Evolutionary conservation across 1,140 invertebrate genomes (phyloP), one percentile per base, ranked within the genome.

Genomic region (Bombus impatiens): DNA sequence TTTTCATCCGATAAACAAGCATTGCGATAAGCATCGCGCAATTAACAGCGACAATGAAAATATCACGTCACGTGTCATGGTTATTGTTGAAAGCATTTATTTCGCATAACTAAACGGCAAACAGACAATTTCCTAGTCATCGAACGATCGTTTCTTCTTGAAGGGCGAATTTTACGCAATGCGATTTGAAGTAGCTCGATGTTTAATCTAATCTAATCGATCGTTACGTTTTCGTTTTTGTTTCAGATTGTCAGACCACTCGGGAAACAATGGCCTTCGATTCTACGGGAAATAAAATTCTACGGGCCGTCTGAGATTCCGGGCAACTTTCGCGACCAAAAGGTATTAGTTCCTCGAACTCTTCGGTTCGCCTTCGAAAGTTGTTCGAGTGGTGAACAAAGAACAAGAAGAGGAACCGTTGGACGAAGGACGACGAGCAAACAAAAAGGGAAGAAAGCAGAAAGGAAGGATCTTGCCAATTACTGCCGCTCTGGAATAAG

Each of bases 201-300:
- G 81, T 70, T 37, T 87, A 82, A 87, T 89, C 88, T 82, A 89
- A 90, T 90, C 78, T 87, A 87, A 89, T 90, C 78, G 47, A 13
- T 18, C 32, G 44, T 72, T 35, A 77, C 32, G 70, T 77, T 65
- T 22, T 42, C 70, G 28, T 82, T 53, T 74, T 15, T 57, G 80
- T 90, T 87, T 25, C 77, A 90, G 88, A 87, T 90, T 59, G 76
- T 67, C 44, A 68, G 40, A 71, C 28, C 67, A 47, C 79, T 44
- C 44, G 53, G 68, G 35, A 90, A 42, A 71, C 47, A 78, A 79
- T 86, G 82, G 82, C 71, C 78, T 82, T 85, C 78, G 76, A 78
- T 79, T 82, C 77, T 15, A 80, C 70, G 47, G 86, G 65, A 72
- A 79, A 62, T 53, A 75, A 86, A 71, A 77, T 72, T 70, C 40